Evolutionary conservation across 2,888 invertebrate genomes (phyloP).

Genomic region (Cancer borealis): DNA sequence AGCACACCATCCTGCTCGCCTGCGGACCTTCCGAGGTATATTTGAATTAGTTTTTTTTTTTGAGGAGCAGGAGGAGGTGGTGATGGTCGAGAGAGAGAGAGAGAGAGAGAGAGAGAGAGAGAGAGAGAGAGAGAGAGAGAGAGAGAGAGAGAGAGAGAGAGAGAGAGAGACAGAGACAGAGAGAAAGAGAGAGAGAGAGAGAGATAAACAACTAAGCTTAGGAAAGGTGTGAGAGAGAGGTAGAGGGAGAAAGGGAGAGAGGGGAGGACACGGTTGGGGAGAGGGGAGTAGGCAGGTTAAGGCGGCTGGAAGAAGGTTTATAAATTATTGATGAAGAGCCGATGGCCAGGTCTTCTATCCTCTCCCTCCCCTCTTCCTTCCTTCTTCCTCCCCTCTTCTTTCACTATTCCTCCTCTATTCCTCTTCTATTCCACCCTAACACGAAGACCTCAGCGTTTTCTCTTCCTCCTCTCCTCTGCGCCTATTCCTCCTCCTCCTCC

Average conservation of each 20-base stretch:
- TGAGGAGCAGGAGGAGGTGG: neutral
- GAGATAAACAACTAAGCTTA: too few species aligned
- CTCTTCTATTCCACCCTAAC: neutral
- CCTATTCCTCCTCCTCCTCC: neutral
- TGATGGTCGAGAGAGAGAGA: neutral
- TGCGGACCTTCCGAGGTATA: neutral
- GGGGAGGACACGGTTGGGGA: neutral
- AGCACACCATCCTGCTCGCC: slow-evolving; percentile 8
- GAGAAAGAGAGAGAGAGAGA: neutral
- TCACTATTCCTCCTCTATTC: neutral
- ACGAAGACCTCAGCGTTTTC: neutral
- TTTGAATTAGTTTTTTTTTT: neutral
- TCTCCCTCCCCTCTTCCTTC: neutral
- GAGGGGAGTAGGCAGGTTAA: neutral
- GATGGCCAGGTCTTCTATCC: neutral
- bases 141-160: neutral
- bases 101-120: slow-evolving; percentile 2
- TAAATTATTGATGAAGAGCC: slow-evolving; percentile 36
- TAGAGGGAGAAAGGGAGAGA: neutral
- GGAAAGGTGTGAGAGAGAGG: too few species aligned
- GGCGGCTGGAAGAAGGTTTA: slow-evolving; percentile 26
- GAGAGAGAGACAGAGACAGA: neutral
- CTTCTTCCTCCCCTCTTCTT: neutral
- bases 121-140: slow-evolving; percentile 20
- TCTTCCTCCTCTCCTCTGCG: neutral